phyloP scores from a whole-genome alignment of 1,140 invertebrate genomes.

The Sesamia nonagrioides region DNA sequence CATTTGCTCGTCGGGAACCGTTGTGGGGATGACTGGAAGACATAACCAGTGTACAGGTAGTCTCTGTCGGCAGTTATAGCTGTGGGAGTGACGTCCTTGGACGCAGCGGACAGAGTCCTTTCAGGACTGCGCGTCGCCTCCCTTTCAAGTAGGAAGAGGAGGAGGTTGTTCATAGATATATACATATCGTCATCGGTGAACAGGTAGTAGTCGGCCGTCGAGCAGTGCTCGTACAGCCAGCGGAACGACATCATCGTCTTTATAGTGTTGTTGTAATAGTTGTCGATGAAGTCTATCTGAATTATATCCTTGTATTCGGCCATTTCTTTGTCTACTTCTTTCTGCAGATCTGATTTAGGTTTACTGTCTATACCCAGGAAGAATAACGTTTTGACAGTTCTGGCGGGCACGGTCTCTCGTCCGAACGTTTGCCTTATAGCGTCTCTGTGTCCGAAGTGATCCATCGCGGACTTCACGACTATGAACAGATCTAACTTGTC shows the following conservation, averaged over 20 bases:
- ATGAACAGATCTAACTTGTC: slow-evolving; percentile 89
- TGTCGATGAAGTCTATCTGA: slow-evolving; percentile 93
- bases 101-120: not conserved
- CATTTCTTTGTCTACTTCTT: slow-evolving; percentile 90
- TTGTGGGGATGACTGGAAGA: slow-evolving; percentile 93
- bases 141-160: slow-evolving; percentile 77
- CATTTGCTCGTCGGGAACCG: slow-evolving; percentile 95
- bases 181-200: slow-evolving; percentile 98
- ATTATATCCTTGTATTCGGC: slow-evolving; percentile 92
- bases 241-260: slow-evolving; percentile 96
- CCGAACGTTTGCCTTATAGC: slow-evolving; percentile 96
- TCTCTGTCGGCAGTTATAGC: not conserved
- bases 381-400: slow-evolving; percentile 93
- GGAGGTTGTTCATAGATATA: slow-evolving; percentile 95
- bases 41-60: slow-evolving; percentile 89
- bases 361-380: slow-evolving; percentile 89
- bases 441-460: slow-evolving; percentile 90
- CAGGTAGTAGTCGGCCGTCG: slow-evolving; percentile 93
- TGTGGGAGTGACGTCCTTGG: no score
- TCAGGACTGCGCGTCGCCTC: not conserved
- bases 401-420: slow-evolving; percentile 92
- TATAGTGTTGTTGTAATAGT: slow-evolving; percentile 97
- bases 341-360: slow-evolving; percentile 84
- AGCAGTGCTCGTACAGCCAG: slow-evolving; percentile 93
- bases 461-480: slow-evolving; percentile 94